Evolutionary conservation across 2,113 vertebrate species (phyloP), one percentile per base, ranked within the genome.

Genomic region (Corythornis madagascariensis): DNA sequence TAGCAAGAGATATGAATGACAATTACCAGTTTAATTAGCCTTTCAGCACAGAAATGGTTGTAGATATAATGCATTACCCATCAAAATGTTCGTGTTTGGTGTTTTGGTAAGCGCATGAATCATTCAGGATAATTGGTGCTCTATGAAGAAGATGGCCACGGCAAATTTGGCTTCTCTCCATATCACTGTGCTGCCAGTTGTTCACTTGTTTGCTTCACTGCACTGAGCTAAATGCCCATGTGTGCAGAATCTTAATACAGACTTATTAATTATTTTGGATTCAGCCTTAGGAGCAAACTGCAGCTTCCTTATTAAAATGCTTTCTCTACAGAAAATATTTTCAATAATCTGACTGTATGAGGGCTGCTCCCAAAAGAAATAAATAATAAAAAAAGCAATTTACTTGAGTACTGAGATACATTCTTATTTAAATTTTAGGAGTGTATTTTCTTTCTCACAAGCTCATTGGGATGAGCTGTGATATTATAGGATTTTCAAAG

Each of bases 21-120:
- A 94, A 82, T 88, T 94, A 88, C 38, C n/a, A 87, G 66, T 73
- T 85, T 96, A 94, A 95, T 96, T 94, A 93, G 47, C 16, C 53
- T 80, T 92, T 93, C 71, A 64, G 53, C 42, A 53, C 35, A 47
- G 83, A 88, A 89, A 87, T 63, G 14, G 74, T 16, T 43, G 43
- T 24, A 89, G 81, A 66, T 86, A 19, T 14, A 63, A 56, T 9
- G 48, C 35, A 66, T 4, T 47, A 3, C 6, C 1, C 29, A 81
- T 64, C 19, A 21, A 87, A 93, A 91, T 53, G 24, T 43, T 67
- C 17, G 20, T 28, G 15, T 81, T 67, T 81, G 81, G 81, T 75
- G 24, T 67, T 94, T 64, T 89, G 80, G 74, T 85, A 35, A 40
- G 56, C 4, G 5, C 22, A 28, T 50, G 43, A 56, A 65, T 69